Percentiles rank a stretch among this genome's conserved stretches.
Evolutionary conservation across 1,140 invertebrate species (phyloP).

Genomic region (Lepidostoma basale): DNA sequence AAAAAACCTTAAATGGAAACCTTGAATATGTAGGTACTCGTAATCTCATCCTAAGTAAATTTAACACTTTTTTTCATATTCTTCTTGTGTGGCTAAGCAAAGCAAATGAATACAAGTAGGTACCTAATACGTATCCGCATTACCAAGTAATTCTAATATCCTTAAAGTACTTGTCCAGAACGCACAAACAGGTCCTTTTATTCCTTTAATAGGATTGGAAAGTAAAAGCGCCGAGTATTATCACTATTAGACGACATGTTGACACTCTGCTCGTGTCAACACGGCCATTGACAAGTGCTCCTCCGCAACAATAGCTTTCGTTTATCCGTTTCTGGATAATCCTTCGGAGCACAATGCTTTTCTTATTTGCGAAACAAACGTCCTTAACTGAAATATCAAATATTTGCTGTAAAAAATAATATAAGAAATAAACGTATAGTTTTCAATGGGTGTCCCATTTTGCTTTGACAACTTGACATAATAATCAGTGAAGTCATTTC

Average conservation of each 20-base stretch:
- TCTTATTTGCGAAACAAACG: conserved; percentile 11
- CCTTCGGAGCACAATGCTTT: background rate
- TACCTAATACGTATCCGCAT: too few relatives aligned
- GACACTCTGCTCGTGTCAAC: conserved; percentile 16
- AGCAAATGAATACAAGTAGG: too few relatives aligned
- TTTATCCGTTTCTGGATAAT: conserved; percentile 12
- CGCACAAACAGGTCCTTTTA: background rate
- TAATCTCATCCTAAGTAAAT: too few relatives aligned
- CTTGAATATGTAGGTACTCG: too few relatives aligned
- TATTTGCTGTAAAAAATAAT: conserved; percentile 1
- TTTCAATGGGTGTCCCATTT: background rate
- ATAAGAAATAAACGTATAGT: too few relatives aligned
- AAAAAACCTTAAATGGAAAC: too few relatives aligned
- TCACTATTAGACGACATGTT: conserved; percentile 15
- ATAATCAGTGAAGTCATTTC: background rate
- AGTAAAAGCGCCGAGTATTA: conserved; percentile 19
- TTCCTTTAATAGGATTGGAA: conserved; percentile 11
- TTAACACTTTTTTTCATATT: too few relatives aligned
- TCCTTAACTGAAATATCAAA: conserved; percentile 19
- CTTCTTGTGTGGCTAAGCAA: too few relatives aligned
- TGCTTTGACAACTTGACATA: conserved; percentile 6
- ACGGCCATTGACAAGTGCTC: background rate
- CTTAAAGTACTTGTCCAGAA: too few relatives aligned
- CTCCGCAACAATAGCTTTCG: background rate
- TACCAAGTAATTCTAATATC: too few relatives aligned